These are phyloP conservation scores for Chlorocebus sabaeus DNA, from an alignment of 2,113 vertebrate genomes.

Conservation along the genomic window DNA sequence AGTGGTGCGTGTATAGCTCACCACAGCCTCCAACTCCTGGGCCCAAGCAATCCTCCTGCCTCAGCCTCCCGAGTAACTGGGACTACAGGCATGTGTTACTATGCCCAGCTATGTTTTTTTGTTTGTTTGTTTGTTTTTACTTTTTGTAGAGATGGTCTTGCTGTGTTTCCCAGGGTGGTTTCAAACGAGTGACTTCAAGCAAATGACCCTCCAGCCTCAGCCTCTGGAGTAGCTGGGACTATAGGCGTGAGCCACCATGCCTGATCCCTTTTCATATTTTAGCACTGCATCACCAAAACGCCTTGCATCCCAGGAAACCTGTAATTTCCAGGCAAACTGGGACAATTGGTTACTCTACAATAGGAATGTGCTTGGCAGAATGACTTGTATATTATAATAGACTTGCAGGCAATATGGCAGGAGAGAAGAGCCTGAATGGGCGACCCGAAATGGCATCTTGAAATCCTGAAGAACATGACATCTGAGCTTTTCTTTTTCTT, in stretches of 20 bases:
- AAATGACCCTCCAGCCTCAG: background rate
- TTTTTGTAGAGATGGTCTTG: background rate
- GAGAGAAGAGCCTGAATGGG: background rate
- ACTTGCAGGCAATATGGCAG: background rate
- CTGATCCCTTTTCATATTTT: background rate
- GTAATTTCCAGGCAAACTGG: background rate
- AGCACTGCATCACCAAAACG: background rate
- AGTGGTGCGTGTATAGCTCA: background rate
- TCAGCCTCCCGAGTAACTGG: background rate
- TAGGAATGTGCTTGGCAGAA: background rate
- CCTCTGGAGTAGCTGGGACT: background rate
- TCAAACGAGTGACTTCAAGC: background rate
- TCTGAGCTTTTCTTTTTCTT: background rate
- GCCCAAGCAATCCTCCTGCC: background rate
- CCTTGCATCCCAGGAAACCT: background rate
- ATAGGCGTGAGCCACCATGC: background rate
- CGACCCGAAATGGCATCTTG: background rate
- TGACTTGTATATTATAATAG: background rate
- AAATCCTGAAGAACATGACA: constrained; percentile 29
- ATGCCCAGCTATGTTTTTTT: background rate
- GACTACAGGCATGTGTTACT: background rate
- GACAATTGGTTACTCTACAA: background rate
- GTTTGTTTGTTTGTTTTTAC: background rate
- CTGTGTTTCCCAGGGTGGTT: background rate
- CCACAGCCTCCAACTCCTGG: background rate